Evolutionary conservation across 1,140 invertebrate genomes (phyloP), one percentile per base, ranked within the genome.

Genomic region (Laupala kohalensis): DNA sequence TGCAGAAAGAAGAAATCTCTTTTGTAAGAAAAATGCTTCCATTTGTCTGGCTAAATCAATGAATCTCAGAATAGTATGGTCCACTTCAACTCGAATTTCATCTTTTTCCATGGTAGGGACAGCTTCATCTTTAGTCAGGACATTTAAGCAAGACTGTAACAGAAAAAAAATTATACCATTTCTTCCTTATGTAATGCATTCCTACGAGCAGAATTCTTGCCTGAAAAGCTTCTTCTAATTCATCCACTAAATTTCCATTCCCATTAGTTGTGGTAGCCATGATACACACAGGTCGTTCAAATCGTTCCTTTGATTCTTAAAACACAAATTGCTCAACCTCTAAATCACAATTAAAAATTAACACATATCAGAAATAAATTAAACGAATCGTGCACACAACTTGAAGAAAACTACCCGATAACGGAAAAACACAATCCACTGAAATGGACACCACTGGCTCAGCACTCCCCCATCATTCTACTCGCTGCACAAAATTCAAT

Each of bases 11-110:
- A 96, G 82, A 78, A 97, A 92, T 77, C 94, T 83, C 80, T 96
- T 96, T 79, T 96, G 94, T 1, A 98, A 79, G 78, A 98, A 98
- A 79, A 95, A 96, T 2, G 92, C 92, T 81, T 98, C 95, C 88
- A 96, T 93, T 82, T 95, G 92, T 28, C 93, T 84, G 0, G 94
- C 94, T 29, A 94, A 83, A 80, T 97, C 95, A 37, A 97, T 88
- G 78, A 97, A 96, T 73, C 90, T 84, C 70, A 91, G 82, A 62
- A 91, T 87, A 23, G 89, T 89, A 81, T 94, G 89, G 76, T 97
- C 95, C 1, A 95, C 92, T 82, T 92, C 92, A 0, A 89, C 85
- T 71, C 88, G 87, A 13, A 92, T 89, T 79, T 94, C 92, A 77
- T 94, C 92, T 79, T 93, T 92, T 76, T 93, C 91, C 72, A 89